Evolutionary conservation across 2,113 vertebrate genomes (phyloP), one percentile per base, ranked within the genome.

Genomic region (Ochotona princeps): DNA sequence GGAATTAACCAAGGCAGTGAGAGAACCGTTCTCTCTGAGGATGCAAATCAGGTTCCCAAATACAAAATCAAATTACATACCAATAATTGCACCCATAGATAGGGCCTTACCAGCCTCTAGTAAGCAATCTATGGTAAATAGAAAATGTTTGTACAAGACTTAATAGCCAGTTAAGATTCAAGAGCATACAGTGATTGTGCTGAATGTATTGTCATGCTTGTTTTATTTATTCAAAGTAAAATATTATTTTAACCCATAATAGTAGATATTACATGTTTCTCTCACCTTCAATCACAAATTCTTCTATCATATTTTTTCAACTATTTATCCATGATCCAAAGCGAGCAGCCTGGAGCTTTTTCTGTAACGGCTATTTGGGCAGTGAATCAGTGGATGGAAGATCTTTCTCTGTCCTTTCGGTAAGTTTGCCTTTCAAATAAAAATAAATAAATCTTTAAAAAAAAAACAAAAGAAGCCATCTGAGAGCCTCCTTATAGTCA

Each of bases 401-500:
- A 44, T 44, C 38, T 44, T 44, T 44, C 38, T 44, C 38, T 44
- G 38, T 44, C 38, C 38, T 44, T 44, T 44, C 38, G 38, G 38
- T 44, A 44, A 44, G 38, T 44, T 6, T 44, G 38, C 38, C 38
- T 44, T 44, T 44, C 38, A 44, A 44, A 44, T 44, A 44, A 44
- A 44, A 44, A 44, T 44, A 44, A 44, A 6, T 44, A 6, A 44
- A 44, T 44, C 38, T 44, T 44, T 44, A 44, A 44, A 44, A 44
- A 44, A 44, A 4, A 44, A 44, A 44, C 6, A 44, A 44, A 44
- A 44, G 38, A 44, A 44, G 38, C 38, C 66, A 54, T 35, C 17
- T 0, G 20, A 76, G 18, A n/a, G 23, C 14, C 4, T 0, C 74
- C 5, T 0, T 25, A 9, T 26, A 51, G 4, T 26, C 30, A 1